Evolutionary conservation across 2,797 vertebrate genomes (phyloP), one percentile per base, ranked within the genome.

Genomic region (Sebastes dallii): DNA sequence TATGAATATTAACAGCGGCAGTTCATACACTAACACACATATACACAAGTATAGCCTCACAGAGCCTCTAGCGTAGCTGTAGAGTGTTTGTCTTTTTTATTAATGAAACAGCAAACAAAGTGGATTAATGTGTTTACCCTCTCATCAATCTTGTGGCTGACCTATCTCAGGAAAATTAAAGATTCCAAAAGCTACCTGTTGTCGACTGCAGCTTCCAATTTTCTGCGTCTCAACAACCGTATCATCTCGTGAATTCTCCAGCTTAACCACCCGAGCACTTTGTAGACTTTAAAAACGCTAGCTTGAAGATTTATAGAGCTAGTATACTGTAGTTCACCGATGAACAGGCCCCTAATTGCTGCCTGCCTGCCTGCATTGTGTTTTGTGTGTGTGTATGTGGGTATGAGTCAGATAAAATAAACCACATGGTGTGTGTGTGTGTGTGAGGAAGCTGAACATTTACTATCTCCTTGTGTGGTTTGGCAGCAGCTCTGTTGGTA

Each of bases 391-490:
- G 75, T 80, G 82, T 79, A 76, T 81, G 81, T 84, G 81, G 68
- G 72, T 71, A 82, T 91, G 89, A 91, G 86, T 90, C 84, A 85
- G 87, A 89, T 85, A 88, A 92, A 92, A 86, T 82, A 89, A 91
- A 92, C 85, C 89, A 86, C 90, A 92, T 79, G 77, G 86, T 87
- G 66, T n/a, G n/a, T n/a, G n/a, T 87, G 74, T 85, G 75, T 85
- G 83, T 78, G 84, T 78, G 75, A 91, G 90, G 88, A 90, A 92
- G 85, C 89, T 88, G 74, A 92, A 83, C 84, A 85, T 92, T 91
- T 93, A 89, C 91, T 93, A 94, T 95, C 94, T 95, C 92, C 92
- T 85, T 95, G 94, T 95, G 94, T 95, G 95, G 94, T 94, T 95
- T 94, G 91, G 93, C 93, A 93, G 89, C 74, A 83, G 89, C 88